Evolutionary conservation across 2,888 invertebrate genomes (phyloP), one percentile per base, ranked within the genome.

Genomic region (Pyrgus malvae): DNA sequence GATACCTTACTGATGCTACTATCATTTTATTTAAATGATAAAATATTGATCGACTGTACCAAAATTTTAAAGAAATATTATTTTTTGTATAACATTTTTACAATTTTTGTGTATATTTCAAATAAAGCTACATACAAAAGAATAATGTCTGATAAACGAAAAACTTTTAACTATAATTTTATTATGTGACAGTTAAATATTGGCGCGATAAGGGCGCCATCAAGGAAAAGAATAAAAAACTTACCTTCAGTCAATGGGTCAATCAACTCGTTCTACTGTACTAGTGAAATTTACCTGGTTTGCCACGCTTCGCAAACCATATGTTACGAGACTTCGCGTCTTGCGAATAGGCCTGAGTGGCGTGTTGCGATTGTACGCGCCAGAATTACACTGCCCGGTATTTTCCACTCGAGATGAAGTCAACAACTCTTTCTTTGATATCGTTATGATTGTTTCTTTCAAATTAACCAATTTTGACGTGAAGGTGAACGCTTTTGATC

Each of bases 401-500:
- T 56, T 60, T 60, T 51, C 58, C 58, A 56, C 45, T 38, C 58
- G 51, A 57, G 57, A 60, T 58, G 58, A 25, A 53, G 53, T 48
- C 56, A 56, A 57, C 40, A 51, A 54, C 21, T 41, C 46, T 48
- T 46, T 53, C 55, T 55, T 25, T 25, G 29, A 58, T 57, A 53
- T 57, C 57, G 41, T 27, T 48, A 40, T 48, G 53, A 55, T 57
- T 53, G 38, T 48, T 42, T 19, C 48, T 48, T 41, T 46, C 12
- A 42, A 40, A 51, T 55, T 50, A 29, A 27, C 25, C 44, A 35
- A 46, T 41, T 49, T 51, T 49, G 55, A 46, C 38, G 35, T 29
- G 49, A 49, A 50, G 53, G 46, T 35, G 31, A 46, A 56, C 41
- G 31, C 19, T 40, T 31, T 9, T 17, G 41, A 50, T 50, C 33